Conservation (phyloP, 2,113 vertebrate genomes). For the Alouatta palliata region DNA sequence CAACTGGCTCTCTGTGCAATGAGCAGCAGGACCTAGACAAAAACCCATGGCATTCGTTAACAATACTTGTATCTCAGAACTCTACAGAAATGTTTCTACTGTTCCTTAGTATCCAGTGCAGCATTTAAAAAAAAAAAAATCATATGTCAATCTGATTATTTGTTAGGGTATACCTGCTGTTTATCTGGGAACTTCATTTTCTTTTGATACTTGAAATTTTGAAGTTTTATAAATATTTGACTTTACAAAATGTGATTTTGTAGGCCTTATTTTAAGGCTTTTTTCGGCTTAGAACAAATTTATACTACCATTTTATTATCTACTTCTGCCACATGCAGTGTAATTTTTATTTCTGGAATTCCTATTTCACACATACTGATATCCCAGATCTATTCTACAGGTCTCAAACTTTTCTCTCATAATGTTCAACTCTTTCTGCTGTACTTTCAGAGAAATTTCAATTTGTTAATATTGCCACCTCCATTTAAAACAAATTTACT, state of each 20-base stretch:
- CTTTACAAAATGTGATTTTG: conserved; percentile 35
- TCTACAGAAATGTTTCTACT: neutral
- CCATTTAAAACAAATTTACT: neutral
- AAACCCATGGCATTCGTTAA: no score
- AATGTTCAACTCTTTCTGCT: conserved; percentile 21
- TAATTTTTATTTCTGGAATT: conserved; percentile 23
- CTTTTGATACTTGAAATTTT: conserved; percentile 30
- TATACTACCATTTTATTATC: conserved; percentile 24
- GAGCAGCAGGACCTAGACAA: no score
- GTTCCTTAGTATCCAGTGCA: neutral
- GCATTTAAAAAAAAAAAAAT: neutral
- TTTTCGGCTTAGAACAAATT: conserved; percentile 9
- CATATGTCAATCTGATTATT: neutral
- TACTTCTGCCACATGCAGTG: neutral
- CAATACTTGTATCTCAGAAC: neutral
- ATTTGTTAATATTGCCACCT: neutral
- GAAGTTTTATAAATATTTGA: neutral
- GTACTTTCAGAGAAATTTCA: neutral
- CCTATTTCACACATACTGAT: neutral
- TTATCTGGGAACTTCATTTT: conserved; percentile 21
- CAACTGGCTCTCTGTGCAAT: no score
- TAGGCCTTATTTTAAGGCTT: neutral
- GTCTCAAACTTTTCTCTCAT: conserved; percentile 41
- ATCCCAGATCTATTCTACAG: neutral
- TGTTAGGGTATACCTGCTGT: neutral